A percentile compares a stretch with the other conserved stretches of the same genome.
These are phyloP conservation scores for Oreortyx pictus DNA, from an alignment of 2,797 vertebrate genomes.

Conservation along the genomic window DNA sequence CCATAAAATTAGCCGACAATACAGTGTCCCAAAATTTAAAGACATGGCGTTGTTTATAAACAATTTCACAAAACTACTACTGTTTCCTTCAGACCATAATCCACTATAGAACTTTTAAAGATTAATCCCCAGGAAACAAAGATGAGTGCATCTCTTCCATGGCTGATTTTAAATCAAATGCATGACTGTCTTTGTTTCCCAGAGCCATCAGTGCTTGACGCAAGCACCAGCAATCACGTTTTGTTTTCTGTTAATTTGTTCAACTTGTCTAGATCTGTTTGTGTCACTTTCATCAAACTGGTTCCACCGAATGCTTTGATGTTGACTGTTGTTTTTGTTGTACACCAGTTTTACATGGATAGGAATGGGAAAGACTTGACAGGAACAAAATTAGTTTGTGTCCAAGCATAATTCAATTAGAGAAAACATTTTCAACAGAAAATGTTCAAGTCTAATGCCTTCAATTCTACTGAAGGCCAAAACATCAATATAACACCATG, in stretches of 20 bases:
- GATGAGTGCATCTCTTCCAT: background rate
- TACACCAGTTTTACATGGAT: background rate
- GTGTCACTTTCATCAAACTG: background rate
- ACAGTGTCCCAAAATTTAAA: background rate
- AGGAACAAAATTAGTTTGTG: background rate
- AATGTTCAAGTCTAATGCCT: fast-evolving
- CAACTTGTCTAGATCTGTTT: background rate
- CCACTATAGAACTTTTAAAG: background rate
- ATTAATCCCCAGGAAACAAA: background rate
- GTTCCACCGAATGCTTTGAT: background rate
- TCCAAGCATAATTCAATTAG: background rate
- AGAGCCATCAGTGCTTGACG: background rate
- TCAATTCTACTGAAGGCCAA: background rate
- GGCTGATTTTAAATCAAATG: background rate
- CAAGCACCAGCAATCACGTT: background rate
- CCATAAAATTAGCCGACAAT: background rate
- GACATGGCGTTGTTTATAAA: background rate
- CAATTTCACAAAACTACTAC: background rate
- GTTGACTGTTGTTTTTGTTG: background rate
- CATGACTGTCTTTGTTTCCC: background rate
- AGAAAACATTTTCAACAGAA: background rate
- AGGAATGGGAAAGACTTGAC: background rate
- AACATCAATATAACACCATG: background rate
- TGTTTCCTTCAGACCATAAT: background rate
- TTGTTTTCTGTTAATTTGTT: background rate